A percentile compares a stretch with the other conserved stretches of the same genome.
Evolutionary conservation across 1,140 invertebrate species (phyloP).

Genomic region (Drosophila rufa): DNA sequence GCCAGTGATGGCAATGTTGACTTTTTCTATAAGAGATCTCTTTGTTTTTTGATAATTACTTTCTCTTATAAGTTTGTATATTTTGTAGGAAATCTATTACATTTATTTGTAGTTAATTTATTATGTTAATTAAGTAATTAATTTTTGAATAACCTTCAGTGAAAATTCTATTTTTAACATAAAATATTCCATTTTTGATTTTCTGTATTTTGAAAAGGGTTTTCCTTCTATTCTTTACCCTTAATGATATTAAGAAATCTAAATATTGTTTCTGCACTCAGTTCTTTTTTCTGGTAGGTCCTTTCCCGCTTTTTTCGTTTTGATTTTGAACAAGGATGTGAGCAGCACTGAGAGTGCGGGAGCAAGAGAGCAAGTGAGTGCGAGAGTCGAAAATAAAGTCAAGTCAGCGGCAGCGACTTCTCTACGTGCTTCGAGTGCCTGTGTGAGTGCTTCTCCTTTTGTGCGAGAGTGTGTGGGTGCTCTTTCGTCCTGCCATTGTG

Average conservation of each 20-base stretch:
- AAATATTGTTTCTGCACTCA: no score
- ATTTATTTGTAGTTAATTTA: no score
- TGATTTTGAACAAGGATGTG: not conserved
- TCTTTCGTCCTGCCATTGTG: slow-evolving; percentile 48
- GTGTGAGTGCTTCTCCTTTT: slow-evolving; percentile 25
- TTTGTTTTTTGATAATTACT: no score
- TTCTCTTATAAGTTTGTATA: no score
- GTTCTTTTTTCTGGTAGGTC: not conserved
- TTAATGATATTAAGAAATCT: no score
- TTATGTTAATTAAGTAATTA: no score
- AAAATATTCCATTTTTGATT: no score
- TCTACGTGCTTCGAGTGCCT: slow-evolving; percentile 74
- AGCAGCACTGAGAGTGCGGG: slow-evolving; percentile 18
- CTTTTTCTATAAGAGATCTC: not conserved
- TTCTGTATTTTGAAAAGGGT: no score
- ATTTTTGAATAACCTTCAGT: no score
- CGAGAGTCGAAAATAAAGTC: slow-evolving; percentile 80
- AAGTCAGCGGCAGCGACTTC: slow-evolving; percentile 67
- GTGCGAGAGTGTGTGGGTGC: slow-evolving; percentile 41
- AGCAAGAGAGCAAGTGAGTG: slow-evolving; percentile 18
- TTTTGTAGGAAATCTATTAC: no score
- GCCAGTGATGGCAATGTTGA: not conserved
- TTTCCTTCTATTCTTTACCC: no score
- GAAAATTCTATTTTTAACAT: no score
- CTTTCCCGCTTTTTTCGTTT: not conserved